Evolutionary conservation across 2,888 invertebrate species (phyloP), one percentile per base, ranked within the genome.

Genomic region (Xylota sylvarum): DNA sequence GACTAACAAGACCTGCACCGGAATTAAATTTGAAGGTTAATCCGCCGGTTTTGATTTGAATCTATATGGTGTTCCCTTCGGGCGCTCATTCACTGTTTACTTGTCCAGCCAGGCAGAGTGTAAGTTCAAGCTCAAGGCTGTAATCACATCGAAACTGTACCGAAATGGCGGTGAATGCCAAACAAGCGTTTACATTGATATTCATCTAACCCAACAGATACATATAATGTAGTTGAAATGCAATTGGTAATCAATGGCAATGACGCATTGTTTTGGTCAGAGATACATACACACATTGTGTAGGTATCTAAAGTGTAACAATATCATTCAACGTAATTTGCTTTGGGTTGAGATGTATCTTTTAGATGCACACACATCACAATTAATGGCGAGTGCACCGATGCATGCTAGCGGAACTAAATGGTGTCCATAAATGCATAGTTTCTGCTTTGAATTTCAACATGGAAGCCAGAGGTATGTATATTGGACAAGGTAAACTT

Each of bases 101-200:
- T 32, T 30, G n/a, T 32, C 14, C 30, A 30, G 9, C 10, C 19
- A 12, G 19, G 19, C 40, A 60, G 14, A 40, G 6, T 60, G 6
- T 60, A 60, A 60, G 58, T 60, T 60, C 58, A 60, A 60, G 58
- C 58, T 60, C 58, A 60, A 60, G 58, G 58, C 17, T 56, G 32
- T 1, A 30, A 32, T 56, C 32, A 17, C 27, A 56, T 9, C 4
- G 32, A 56, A 56, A 56, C 32, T 56, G 56, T 56, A 56, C 32
- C 56, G 17, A 56, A 56, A 32, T 32, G 56, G 56, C 58, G 40
- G 37, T 60, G 58, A 60, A 60, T 60, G 58, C 58, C 58, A 60
- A 40, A 60, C 58, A 19, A 60, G 37, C 23, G 5, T 35, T 60
- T 37, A 37, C 58, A 60, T 60, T 60, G 58, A 60, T 60, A 37